A percentile compares a stretch with the other conserved stretches of the same genome.
These are phyloP conservation scores for Dioctria rufipes DNA, from an alignment of 2,888 invertebrate genomes.

Conservation along the genomic window DNA sequence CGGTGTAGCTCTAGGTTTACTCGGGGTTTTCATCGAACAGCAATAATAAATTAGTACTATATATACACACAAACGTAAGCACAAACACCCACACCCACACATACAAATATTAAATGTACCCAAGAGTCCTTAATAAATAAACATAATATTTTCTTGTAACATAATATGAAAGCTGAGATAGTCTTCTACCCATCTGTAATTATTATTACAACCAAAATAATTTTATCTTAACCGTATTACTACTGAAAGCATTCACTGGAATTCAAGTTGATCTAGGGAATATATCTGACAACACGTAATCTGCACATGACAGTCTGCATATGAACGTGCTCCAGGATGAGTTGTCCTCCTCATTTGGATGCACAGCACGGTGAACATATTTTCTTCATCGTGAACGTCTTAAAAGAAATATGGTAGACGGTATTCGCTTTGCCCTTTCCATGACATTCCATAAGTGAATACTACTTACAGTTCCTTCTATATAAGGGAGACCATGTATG, in stretches of 20 bases:
- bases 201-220: too few species aligned
- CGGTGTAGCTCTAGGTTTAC: too few species aligned
- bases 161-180: too few species aligned
- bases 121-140: too few species aligned
- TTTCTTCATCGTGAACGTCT: conserved; percentile 51
- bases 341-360: conserved; percentile 32
- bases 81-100: too few species aligned
- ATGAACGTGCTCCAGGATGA: conserved; percentile 39
- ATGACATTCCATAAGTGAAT: conserved; percentile 45
- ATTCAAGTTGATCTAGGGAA: conserved; percentile 22
- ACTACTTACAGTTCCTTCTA: conserved; percentile 17
- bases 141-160: too few species aligned
- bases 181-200: too few species aligned
- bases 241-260: conserved; percentile 7
- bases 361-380: conserved; percentile 48
- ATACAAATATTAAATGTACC: too few species aligned
- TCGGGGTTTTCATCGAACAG: too few species aligned
- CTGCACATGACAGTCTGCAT: conserved; percentile 51
- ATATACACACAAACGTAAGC: too few species aligned
- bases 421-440: conserved; percentile 22
- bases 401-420: conserved; percentile 47
- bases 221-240: too few species aligned
- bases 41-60: too few species aligned
- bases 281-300: conserved; percentile 46
- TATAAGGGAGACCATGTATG: conserved; percentile 8